Conservation (phyloP, 2,113 vertebrate species). For the Nanorana parkeri region DNA sequence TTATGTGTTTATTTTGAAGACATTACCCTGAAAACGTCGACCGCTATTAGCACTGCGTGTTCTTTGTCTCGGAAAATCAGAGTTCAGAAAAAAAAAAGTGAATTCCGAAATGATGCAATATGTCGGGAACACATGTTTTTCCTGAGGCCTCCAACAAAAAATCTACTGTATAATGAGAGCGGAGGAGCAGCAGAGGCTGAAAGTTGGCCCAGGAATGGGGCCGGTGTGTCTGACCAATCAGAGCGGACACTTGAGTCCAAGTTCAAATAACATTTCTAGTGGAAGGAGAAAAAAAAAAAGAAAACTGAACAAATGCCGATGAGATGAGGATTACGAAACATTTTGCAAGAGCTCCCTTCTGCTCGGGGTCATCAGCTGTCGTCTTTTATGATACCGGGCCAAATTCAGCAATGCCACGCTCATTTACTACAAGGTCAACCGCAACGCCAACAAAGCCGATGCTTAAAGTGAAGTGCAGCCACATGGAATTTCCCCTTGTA, state of each 20-base stretch:
- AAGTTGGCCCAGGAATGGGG: neutral
- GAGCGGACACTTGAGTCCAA: neutral
- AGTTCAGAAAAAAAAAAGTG: slow-evolving; percentile 9
- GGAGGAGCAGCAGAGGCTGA: neutral
- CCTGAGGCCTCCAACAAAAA: slow-evolving; percentile 27
- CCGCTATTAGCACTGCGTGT: slow-evolving; percentile 13
- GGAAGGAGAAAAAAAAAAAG: neutral
- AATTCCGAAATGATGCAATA: slow-evolving; percentile 43
- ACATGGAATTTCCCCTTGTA: no score
- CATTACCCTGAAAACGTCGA: slow-evolving; percentile 22
- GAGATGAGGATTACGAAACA: slow-evolving; percentile 5
- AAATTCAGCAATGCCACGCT: no score
- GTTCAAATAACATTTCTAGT: neutral
- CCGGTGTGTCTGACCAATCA: neutral
- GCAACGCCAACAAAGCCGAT: no score
- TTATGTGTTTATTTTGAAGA: neutral
- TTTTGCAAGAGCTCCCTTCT: neutral
- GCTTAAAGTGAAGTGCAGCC: no score
- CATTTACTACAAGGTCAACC: no score
- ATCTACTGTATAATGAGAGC: neutral
- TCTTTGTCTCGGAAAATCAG: slow-evolving; percentile 23
- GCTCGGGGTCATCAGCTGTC: neutral
- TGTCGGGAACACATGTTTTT: slow-evolving; percentile 41
- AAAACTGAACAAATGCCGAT: neutral
- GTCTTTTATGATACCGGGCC: neutral